Base-by-base conservation (phyloP, 2,888 invertebrate species). In the Drosophila emarginata region DNA sequence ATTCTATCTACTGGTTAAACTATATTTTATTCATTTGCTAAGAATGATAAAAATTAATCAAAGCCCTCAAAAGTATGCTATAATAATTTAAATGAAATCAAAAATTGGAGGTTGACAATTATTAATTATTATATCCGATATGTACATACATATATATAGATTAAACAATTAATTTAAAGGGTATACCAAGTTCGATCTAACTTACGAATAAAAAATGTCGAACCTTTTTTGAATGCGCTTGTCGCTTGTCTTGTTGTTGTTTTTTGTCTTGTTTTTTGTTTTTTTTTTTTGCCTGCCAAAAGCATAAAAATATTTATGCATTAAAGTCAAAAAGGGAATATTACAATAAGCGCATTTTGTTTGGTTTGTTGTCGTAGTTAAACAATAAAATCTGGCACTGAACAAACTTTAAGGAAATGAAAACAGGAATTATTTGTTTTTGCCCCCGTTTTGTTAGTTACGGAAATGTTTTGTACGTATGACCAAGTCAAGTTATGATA, bases 291-390 rank as follows among this genome's bases (percentile, higher is more conserved):
- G 6, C 57, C 61, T 56, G 67, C 59, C 64, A 74, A 78, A 66
- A 77, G 79, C 76, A 53, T 64, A 78, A 71, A 70, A 83, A 80
- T 79, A 72, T 83, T 79, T 83, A 66, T 69, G 45, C 67, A 72
- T 67, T 70, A 23, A 79, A 79, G 68, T 72, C 78, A 26, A 68
- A 66, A 60, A 66, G 60, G 21, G 6, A 14, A 52, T 37, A 39
- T 66, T 58, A 59, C 37, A 80, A 79, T 74, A 78, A 64, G 61
- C 64, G 54, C 72, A 72, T 70, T 70, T 72, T 45, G 61, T 21
- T 45, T 64, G 67, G 32, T 32, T 65, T 59, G 32, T 32, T 65
- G 57, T 64, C 23, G 50, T 52, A 65, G 60, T 67, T 64, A 63
- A 67, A 54, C 63, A 61, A 67, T 57, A 59, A 70, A 64, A 56